These are phyloP conservation scores for Mesorhabditis spiculigera DNA, from an alignment of 2,888 invertebrate genomes.

Conservation along the genomic window DNA sequence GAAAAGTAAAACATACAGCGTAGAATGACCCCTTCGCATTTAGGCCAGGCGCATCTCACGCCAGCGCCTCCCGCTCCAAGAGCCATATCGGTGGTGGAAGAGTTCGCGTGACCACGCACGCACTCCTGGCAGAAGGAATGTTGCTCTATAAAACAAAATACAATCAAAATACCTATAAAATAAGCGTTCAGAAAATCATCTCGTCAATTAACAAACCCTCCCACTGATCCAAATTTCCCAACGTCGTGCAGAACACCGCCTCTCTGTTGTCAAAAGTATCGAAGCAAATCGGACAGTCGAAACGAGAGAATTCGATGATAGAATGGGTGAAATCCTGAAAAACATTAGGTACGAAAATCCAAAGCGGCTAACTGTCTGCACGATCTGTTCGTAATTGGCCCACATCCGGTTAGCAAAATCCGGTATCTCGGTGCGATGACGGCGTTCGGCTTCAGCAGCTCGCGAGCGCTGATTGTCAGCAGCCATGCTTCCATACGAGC, in stretches of 20 bases:
- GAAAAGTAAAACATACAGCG: background rate
- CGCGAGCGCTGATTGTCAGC: background rate
- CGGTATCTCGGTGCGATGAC: background rate
- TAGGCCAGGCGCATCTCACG: background rate
- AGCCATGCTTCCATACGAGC: no score
- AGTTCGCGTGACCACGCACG: background rate
- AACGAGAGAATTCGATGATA: background rate
- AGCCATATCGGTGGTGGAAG: background rate
- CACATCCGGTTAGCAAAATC: slow-evolving; percentile 1
- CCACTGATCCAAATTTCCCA: background rate
- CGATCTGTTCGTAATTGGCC: background rate
- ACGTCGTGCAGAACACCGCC: background rate
- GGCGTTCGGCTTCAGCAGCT: background rate
- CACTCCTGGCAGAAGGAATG: background rate
- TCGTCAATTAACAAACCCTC: no score
- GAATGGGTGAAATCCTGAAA: background rate
- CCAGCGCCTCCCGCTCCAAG: slow-evolving; percentile 5
- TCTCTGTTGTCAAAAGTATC: background rate
- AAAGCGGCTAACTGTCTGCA: background rate
- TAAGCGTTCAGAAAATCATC: no score
- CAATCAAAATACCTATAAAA: no score
- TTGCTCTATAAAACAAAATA: background rate
- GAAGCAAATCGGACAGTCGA: slow-evolving; percentile 6
- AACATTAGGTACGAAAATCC: background rate
- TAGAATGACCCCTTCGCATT: background rate